phyloP scores from a whole-genome alignment of 2,888 invertebrate species.

The Tenthredo livida region DNA sequence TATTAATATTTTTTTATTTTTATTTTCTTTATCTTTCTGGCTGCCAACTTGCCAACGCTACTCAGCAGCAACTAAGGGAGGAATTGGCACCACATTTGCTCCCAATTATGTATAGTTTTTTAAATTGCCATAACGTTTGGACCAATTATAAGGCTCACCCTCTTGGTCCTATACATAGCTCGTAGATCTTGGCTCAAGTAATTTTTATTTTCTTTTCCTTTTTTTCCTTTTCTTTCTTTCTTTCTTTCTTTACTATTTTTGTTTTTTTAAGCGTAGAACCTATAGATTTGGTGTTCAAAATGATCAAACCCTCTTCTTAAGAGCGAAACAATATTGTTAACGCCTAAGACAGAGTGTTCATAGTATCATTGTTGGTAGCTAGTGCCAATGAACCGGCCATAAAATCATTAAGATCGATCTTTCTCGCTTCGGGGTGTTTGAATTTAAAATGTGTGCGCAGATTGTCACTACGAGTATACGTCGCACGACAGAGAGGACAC shows the following conservation, averaged over 20 bases:
- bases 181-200: conserved; percentile 52
- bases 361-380: conserved; percentile 78
- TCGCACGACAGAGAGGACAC: conserved; percentile 94
- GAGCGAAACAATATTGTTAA: conserved; percentile 67
- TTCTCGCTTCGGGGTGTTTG: conserved; percentile 94
- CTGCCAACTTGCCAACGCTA: conserved; percentile 61
- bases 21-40: conserved; percentile 54
- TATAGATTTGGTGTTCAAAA: conserved; percentile 73
- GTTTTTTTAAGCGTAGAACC: conserved; percentile 67
- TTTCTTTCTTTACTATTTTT: conserved; percentile 55
- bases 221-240: conserved; percentile 50
- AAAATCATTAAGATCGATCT: conserved; percentile 86
- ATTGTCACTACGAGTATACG: conserved; percentile 95
- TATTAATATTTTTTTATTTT: conserved; percentile 55
- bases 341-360: conserved; percentile 82
- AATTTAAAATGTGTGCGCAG: conserved; percentile 95
- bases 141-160: conserved; percentile 66
- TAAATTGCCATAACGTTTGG: conserved; percentile 50
- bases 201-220: conserved; percentile 51
- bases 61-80: conserved; percentile 73
- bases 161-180: conserved; percentile 38
- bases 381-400: conserved; percentile 82
- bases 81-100: conserved; percentile 78
- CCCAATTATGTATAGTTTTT: conserved; percentile 64
- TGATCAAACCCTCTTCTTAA: conserved; percentile 52